Evolutionary conservation across 2,888 invertebrate genomes (phyloP).

Genomic region (Amphipoea oculea): DNA sequence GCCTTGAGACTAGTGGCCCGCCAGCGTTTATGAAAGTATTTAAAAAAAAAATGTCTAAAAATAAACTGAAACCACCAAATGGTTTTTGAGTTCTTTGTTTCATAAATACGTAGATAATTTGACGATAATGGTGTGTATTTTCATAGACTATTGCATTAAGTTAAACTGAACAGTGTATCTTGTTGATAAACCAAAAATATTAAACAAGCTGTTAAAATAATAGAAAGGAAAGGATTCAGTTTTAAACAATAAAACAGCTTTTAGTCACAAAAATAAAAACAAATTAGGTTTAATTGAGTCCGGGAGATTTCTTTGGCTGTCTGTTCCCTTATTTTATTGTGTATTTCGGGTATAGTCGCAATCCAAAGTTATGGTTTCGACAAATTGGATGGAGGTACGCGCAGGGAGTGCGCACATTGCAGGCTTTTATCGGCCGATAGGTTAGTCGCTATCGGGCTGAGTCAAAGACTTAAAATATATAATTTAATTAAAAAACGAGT

Average conservation of each 20-base stretch:
- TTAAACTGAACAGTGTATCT: constrained; percentile 5
- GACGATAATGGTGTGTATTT: constrained; percentile 1
- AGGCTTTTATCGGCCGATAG: constrained; percentile 55
- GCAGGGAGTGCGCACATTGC: constrained; percentile 61
- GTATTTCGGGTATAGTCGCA: constrained; percentile 13
- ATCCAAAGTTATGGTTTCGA: constrained; percentile 18
- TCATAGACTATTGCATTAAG: background rate
- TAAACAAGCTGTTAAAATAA: constrained; percentile 47
- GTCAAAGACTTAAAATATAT: constrained; percentile 51
- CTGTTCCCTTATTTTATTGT: constrained; percentile 3
- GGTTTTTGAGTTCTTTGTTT: constrained; percentile 16
- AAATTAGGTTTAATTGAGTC: constrained; percentile 32
- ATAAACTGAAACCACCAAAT: background rate
- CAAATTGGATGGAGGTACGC: constrained; percentile 51
- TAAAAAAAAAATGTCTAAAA: background rate
- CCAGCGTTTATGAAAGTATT: background rate
- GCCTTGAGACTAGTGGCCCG: constrained; percentile 14
- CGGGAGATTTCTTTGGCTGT: constrained; percentile 10
- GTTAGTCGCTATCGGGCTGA: constrained; percentile 40
- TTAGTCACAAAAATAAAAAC: constrained; percentile 46
- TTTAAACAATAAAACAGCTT: constrained; percentile 38
- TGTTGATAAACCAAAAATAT: constrained; percentile 35
- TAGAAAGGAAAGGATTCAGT: constrained; percentile 41
- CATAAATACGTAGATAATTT: constrained; percentile 5
- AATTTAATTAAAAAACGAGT: constrained; percentile 58